These are phyloP conservation scores for Aphaenogaster ashmeadi DNA, from an alignment of 1,140 invertebrate species.

Conservation along the genomic window DNA sequence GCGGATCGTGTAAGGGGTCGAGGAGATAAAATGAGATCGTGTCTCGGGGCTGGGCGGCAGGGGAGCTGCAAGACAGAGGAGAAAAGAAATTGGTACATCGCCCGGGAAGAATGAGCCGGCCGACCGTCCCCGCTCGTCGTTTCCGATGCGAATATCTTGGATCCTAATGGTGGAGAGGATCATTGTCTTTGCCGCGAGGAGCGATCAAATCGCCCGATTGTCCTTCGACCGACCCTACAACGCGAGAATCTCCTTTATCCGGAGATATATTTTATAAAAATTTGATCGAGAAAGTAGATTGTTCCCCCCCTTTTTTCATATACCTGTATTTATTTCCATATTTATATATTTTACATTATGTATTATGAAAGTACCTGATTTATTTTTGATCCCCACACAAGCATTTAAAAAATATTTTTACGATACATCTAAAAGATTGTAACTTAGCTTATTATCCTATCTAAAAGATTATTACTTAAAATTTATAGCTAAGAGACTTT, in stretches of 20 bases:
- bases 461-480: neutral
- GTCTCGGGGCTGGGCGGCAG: conserved; percentile 73
- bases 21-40: conserved; percentile 86
- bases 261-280: neutral
- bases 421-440: neutral
- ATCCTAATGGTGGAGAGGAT: neutral
- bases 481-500: neutral
- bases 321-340: neutral
- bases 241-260: neutral
- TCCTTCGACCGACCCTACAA: neutral
- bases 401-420: neutral
- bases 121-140: conserved; percentile 11
- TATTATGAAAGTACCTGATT: neutral
- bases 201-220: conserved; percentile 47
- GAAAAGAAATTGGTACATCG: conserved; percentile 85
- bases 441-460: neutral
- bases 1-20: conserved; percentile 84
- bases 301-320: neutral
- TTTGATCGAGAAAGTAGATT: neutral
- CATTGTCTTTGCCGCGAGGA: conserved; percentile 39
- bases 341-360: neutral
- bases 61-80: conserved; percentile 76
- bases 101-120: conserved; percentile 76
- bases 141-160: conserved; percentile 40
- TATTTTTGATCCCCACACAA: neutral